Conservation (phyloP, 2,113 vertebrate genomes). For the Xiphias gladius region DNA sequence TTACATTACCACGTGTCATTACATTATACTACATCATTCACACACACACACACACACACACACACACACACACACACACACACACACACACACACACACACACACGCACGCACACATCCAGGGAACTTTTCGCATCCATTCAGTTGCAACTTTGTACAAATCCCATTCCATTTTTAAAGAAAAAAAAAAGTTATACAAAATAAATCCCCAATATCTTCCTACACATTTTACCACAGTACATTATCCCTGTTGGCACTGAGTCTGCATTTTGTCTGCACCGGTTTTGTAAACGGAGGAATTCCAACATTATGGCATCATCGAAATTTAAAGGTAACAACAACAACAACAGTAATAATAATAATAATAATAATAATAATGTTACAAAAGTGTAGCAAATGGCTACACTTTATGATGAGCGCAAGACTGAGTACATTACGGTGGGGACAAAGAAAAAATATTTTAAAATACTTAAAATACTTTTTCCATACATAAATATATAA, state of each 20-base stretch:
- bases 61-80: conserved; percentile 6
- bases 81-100: conserved; percentile 17
- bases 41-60: conserved; percentile 17
- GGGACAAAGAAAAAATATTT: background rate
- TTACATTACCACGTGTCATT: conserved; percentile 60
- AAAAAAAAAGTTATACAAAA: background rate
- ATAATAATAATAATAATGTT: background rate
- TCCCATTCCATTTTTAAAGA: background rate
- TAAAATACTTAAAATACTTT: background rate
- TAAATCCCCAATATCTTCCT: background rate
- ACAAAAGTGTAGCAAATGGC: too few relatives aligned
- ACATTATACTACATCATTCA: conserved; percentile 25
- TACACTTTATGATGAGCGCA: too few relatives aligned
- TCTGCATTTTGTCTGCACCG: background rate
- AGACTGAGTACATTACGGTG: background rate
- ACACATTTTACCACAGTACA: too few relatives aligned
- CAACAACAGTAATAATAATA: background rate
- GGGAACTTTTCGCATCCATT: background rate
- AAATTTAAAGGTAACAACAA: background rate
- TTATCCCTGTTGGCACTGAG: background rate
- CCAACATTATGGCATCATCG: background rate
- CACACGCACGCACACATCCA: conserved; percentile 3
- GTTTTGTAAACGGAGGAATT: background rate
- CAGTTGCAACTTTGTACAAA: background rate
- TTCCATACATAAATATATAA: background rate